Percentiles rank a stretch among this genome's conserved stretches.
Evolutionary conservation across 2,888 invertebrate species (phyloP).

Genomic region (Electrophaes corylata): DNA sequence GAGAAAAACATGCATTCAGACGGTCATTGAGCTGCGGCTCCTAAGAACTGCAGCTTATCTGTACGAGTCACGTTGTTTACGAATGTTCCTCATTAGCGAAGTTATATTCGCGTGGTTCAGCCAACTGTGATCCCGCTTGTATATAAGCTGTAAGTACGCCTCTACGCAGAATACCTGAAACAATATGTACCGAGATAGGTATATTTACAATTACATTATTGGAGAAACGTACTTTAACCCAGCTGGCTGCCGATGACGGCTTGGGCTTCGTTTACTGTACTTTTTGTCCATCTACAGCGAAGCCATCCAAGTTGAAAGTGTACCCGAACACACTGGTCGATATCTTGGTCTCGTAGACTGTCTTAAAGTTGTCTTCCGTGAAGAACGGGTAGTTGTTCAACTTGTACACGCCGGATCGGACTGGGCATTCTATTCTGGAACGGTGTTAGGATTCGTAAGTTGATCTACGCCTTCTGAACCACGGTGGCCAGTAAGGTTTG

Average conservation of each 20-base stretch:
- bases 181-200: too few species aligned
- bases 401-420: slow-evolving; percentile 54
- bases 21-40: too few species aligned
- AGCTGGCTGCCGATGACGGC: too few species aligned
- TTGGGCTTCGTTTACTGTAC: too few species aligned
- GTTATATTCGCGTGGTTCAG: slow-evolving; percentile 14
- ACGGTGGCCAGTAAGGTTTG: too few species aligned
- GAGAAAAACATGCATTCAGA: background rate
- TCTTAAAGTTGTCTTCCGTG: slow-evolving; percentile 56
- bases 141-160: slow-evolving; percentile 55
- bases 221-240: too few species aligned
- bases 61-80: background rate
- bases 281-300: slow-evolving; percentile 39
- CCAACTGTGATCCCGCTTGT: slow-evolving; percentile 60
- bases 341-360: slow-evolving; percentile 63
- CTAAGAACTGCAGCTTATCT: background rate
- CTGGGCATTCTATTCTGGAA: slow-evolving; percentile 58
- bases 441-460: too few species aligned
- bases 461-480: too few species aligned
- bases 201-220: too few species aligned
- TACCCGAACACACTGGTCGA: slow-evolving; percentile 69
- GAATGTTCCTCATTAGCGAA: background rate
- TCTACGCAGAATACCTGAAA: slow-evolving; percentile 60
- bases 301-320: slow-evolving; percentile 54
- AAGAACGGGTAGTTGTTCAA: slow-evolving; percentile 55